A percentile compares a stretch with the other conserved stretches of the same genome.
Conservation (phyloP, 1,140 invertebrate species). For the Drosophila varians region DNA sequence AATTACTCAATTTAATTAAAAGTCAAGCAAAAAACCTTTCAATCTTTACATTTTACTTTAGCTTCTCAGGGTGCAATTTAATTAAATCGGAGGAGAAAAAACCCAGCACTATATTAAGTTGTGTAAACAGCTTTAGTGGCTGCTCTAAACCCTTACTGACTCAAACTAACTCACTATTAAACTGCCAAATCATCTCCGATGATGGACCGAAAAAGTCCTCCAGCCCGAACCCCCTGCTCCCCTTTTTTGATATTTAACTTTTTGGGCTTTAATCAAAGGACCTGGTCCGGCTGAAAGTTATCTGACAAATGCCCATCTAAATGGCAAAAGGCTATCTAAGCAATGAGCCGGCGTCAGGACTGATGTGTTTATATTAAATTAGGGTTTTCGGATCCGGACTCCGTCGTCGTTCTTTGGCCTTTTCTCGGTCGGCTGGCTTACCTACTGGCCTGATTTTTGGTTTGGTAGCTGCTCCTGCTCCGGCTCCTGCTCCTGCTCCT, state of each 20-base stretch:
- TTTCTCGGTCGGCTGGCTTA: conserved; percentile 46
- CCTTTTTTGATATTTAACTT: conserved; percentile 5
- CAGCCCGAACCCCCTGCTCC: neutral
- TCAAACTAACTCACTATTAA: neutral
- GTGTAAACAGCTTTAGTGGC: neutral
- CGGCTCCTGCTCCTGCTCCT: neutral
- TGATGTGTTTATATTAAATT: conserved; percentile 78
- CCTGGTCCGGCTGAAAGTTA: conserved; percentile 40
- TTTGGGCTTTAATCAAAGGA: conserved; percentile 60
- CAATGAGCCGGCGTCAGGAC: conserved; percentile 43
- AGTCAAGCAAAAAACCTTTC: conserved; percentile 24
- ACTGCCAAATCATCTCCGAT: conserved; percentile 9
- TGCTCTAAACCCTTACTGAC: conserved; percentile 10
- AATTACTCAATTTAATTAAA: conserved; percentile 71
- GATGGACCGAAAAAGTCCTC: conserved; percentile 11
- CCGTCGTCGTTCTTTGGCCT: conserved; percentile 49
- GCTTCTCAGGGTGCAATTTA: conserved; percentile 7
- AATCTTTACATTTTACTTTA: neutral
- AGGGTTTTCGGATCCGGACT: conserved; percentile 50
- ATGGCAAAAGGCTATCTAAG: conserved; percentile 37
- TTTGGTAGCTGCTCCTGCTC: conserved; percentile 5
- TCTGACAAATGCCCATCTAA: conserved; percentile 73
- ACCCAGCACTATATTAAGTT: neutral
- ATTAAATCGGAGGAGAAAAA: conserved; percentile 16
- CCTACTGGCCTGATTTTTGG: conserved; percentile 14